phyloP scores from a whole-genome alignment of 2,113 vertebrate genomes.

The Ondatra zibethicus region DNA sequence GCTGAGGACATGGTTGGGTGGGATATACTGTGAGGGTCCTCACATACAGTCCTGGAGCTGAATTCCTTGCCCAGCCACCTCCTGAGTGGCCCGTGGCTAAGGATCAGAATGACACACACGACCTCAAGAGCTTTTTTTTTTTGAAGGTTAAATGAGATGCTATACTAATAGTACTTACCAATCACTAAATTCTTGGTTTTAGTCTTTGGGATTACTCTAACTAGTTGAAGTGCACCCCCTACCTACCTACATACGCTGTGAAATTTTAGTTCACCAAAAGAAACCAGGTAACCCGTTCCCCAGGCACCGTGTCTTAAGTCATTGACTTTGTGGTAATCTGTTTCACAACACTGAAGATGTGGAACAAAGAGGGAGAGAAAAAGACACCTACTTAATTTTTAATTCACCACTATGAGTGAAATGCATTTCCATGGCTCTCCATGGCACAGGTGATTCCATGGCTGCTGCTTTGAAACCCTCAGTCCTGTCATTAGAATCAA shows the following conservation, averaged over 20 bases:
- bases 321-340: neutral
- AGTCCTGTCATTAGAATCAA: neutral
- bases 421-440: neutral
- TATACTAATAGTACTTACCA: neutral
- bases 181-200: neutral
- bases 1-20: accelerated
- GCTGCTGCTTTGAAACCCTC: neutral
- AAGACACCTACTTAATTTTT: neutral
- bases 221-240: neutral
- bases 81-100: neutral
- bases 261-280: neutral
- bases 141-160: constrained; percentile 20
- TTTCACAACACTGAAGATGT: neutral
- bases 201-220: neutral
- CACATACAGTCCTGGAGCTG: neutral
- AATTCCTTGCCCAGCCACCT: neutral
- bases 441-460: neutral
- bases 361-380: neutral
- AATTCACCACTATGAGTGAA: neutral
- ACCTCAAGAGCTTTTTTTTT: neutral
- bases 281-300: neutral
- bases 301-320: neutral
- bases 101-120: neutral
- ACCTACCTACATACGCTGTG: neutral
- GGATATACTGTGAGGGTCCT: neutral